These are phyloP conservation scores for Psophia crepitans DNA, from an alignment of 2,113 vertebrate species.

Conservation along the genomic window DNA sequence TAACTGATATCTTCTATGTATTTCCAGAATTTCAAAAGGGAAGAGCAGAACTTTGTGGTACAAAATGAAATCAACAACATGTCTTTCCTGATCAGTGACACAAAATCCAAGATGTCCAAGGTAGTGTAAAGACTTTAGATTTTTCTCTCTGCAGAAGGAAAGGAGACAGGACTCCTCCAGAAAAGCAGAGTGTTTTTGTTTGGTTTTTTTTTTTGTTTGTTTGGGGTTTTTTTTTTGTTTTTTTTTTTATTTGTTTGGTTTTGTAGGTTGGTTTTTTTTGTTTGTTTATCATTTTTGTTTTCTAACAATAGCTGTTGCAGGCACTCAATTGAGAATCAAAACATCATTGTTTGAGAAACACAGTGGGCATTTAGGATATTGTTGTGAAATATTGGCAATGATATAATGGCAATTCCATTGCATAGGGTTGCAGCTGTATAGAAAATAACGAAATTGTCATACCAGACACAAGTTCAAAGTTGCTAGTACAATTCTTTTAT, in stretches of 20 bases:
- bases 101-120: conserved; percentile 98
- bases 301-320: background rate
- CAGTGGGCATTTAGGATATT: background rate
- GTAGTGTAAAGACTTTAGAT: conserved; percentile 57
- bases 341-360: background rate
- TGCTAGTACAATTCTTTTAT: background rate
- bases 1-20: background rate
- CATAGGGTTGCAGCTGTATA: background rate
- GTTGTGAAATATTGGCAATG: background rate
- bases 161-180: background rate
- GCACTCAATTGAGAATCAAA: background rate
- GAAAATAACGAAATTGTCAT: background rate
- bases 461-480: background rate
- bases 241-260: no score
- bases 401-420: background rate
- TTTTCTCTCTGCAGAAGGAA: background rate
- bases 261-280: no score
- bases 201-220: background rate
- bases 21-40: conserved; percentile 94
- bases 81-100: conserved; percentile 95
- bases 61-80: conserved; percentile 99
- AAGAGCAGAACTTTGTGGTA: conserved; percentile 97
- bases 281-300: no score
- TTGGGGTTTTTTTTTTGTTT: no score
- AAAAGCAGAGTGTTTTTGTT: no score